A percentile compares a stretch with the other conserved stretches of the same genome.
phyloP scores from a whole-genome alignment of 92 coral and sea anemone genomes.

The Phenganax stokvisi region DNA sequence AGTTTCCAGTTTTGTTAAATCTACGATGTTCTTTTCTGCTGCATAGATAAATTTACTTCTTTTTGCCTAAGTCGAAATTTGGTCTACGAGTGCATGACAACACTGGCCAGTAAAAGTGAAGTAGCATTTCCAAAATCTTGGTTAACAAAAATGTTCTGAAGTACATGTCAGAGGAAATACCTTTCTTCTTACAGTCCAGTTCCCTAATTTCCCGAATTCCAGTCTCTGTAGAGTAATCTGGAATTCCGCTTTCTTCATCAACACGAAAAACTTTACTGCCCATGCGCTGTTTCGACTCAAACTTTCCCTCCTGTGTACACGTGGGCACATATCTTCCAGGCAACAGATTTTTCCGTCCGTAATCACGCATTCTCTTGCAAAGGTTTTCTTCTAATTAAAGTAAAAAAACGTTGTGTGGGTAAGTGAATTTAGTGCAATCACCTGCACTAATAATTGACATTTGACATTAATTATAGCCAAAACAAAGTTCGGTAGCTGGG shows the following conservation, averaged over 20 bases:
- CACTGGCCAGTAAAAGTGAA: no score
- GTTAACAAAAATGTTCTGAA: not conserved
- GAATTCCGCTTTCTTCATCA: slow-evolving; percentile 71
- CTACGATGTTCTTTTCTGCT: no score
- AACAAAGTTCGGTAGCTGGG: no score
- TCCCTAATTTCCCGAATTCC: slow-evolving; percentile 30
- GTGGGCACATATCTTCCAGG: slow-evolving; percentile 75
- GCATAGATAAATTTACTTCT: no score
- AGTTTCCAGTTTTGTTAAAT: no score
- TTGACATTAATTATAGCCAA: not conserved
- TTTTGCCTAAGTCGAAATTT: no score
- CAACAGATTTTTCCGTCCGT: slow-evolving; percentile 42
- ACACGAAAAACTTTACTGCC: slow-evolving; percentile 85
- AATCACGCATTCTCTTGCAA: slow-evolving; percentile 75
- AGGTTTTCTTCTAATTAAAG: slow-evolving; percentile 62
- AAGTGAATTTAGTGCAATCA: not conserved
- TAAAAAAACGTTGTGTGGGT: not conserved
- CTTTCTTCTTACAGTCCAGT: slow-evolving; percentile 52
- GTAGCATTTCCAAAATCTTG: no score
- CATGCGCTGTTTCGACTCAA: slow-evolving; percentile 57
- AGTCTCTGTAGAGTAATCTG: slow-evolving; percentile 66
- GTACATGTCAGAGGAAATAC: not conserved
- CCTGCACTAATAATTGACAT: not conserved
- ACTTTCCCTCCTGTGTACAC: slow-evolving; percentile 71
- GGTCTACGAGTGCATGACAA: no score